Percentiles rank a stretch among this genome's conserved stretches.
These are phyloP conservation scores for Chirona hameri DNA, from an alignment of 2,888 invertebrate species.

Conservation along the genomic window DNA sequence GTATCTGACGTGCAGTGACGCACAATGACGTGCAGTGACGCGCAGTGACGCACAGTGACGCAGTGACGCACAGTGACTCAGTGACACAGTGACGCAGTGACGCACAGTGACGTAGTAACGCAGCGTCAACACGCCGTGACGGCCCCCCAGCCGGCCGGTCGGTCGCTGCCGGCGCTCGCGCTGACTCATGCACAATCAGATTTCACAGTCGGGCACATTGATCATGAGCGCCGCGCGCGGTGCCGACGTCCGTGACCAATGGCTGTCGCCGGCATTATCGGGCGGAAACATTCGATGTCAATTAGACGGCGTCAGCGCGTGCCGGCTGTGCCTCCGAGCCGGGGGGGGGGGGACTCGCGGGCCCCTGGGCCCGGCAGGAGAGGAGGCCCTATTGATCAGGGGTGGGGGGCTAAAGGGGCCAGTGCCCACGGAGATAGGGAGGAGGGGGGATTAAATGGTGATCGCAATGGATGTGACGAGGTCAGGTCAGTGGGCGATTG, in stretches of 20 bases:
- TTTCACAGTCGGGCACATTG: slow-evolving; percentile 27
- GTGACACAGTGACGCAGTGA: not conserved
- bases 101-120: too few species aligned
- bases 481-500: too few species aligned
- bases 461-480: too few species aligned
- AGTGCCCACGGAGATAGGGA: too few species aligned
- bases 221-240: slow-evolving; percentile 6
- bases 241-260: slow-evolving; percentile 5
- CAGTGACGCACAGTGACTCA: too few species aligned
- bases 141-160: not conserved
- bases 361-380: not conserved
- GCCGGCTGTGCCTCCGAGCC: not conserved
- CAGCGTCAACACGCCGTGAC: not conserved
- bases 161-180: not conserved
- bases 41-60: too few species aligned
- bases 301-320: slow-evolving; percentile 10
- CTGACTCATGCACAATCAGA: slow-evolving; percentile 11
- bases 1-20: too few species aligned
- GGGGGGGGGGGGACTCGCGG: not conserved
- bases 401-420: too few species aligned
- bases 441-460: too few species aligned
- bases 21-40: too few species aligned
- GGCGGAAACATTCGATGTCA: slow-evolving; percentile 28
- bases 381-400: too few species aligned
- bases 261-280: not conserved